Conservation (phyloP, 30 jellyfish, hydroid and myxozoan genomes). For the Phacellophora camtschatica region DNA sequence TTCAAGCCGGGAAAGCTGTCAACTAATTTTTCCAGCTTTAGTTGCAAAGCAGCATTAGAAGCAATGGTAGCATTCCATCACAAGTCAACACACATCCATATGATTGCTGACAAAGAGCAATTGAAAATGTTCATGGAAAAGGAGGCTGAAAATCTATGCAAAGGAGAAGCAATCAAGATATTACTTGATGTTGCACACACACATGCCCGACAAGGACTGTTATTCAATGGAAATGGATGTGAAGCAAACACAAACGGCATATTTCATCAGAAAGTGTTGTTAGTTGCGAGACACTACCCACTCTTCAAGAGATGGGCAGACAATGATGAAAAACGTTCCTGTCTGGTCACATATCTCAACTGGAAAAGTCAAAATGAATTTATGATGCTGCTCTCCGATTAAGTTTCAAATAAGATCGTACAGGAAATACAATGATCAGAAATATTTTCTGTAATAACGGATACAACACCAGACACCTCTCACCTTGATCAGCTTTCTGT, state of each 20-base stretch:
- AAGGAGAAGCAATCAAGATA: neutral
- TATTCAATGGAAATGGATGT: conserved; percentile 27
- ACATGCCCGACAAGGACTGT: conserved; percentile 36
- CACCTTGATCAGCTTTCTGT: conserved; percentile 44
- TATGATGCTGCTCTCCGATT: conserved; percentile 1
- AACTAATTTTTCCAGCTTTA: conserved; percentile 14
- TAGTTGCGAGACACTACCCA: conserved; percentile 32
- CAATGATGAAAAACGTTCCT: neutral
- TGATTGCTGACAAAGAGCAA: neutral
- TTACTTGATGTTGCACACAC: conserved; percentile 13
- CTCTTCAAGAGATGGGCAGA: neutral
- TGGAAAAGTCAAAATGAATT: conserved; percentile 14
- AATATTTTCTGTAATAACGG: conserved; percentile 12
- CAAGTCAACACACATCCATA: neutral
- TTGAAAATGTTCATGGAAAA: neutral
- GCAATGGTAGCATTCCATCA: neutral
- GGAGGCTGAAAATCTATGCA: neutral
- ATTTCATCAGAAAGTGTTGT: conserved; percentile 17
- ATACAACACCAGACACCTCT: conserved; percentile 27
- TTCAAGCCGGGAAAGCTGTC: conserved; percentile 17
- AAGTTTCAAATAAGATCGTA: neutral
- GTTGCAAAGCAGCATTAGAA: conserved; percentile 14
- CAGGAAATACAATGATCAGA: conserved; percentile 1
- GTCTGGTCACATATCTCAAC: conserved; percentile 18
- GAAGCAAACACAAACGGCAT: conserved; percentile 24